Evolutionary conservation across 1,140 invertebrate species (phyloP), one percentile per base, ranked within the genome.

Genomic region (Ditylenchus dipsaci): DNA sequence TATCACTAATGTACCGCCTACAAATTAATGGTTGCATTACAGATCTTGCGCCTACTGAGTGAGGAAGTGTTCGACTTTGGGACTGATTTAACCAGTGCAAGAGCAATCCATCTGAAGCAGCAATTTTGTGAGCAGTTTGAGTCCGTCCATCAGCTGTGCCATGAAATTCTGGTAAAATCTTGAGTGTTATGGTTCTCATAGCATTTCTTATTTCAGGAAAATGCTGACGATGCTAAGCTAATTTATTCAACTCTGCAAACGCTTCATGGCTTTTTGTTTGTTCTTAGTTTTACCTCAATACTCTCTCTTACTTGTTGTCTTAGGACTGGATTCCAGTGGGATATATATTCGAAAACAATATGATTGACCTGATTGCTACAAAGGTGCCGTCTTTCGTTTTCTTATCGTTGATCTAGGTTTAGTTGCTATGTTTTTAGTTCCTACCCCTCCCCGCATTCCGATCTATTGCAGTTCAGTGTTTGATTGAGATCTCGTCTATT

Each of bases 31-130:
- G 3, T 17, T 53, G 49, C 15, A 53, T 53, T 53, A 7, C 8
- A 53, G 49, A 98, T 99, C 78, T 85, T 99, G 64, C 97, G 97
- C 85, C 86, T 98, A 66, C 86, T 99, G 0, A 88, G 93, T 84
- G 96, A 99, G 85, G 96, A 99, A 86, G 91, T 99, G 1, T 99
- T 99, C 87, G 95, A 99, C 82, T 99, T 97, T 85, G 96, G 95
- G 11, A 93, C 97, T 84, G 73, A 72, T 59, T 90, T 99, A 84
- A 99, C 95, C 29, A 95, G 97, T 85, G 93, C 92, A 23, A 97
- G 98, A 87, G 93, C 95, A 0, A 96, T 97, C 85, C 93, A 98
- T 87, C 86, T 99, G 7, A 99, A 99, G 85, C 94, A 99, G 83
- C 93, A 93, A n/a, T 97, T 99, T 94, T 99, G 96, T 86, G 90